Evolutionary conservation across 2,113 vertebrate species (phyloP), one percentile per base, ranked within the genome.

Genomic region (Cinclus cinclus): DNA sequence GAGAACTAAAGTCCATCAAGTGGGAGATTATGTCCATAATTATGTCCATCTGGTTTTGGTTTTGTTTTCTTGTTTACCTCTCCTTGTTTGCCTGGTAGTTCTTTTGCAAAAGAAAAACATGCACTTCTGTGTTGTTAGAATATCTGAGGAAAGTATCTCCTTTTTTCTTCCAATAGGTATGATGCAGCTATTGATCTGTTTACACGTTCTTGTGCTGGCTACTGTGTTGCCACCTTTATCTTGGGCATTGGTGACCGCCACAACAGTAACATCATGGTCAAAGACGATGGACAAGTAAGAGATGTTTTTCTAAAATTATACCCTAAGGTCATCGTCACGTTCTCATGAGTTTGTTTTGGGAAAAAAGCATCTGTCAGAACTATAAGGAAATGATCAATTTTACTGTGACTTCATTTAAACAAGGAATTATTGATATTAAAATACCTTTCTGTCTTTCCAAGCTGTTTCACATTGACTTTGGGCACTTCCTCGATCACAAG

Each of bases 261-360:
- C 98, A 99, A 99, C 93, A 99, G 99, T 96, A 99, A 99, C 98
- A 99, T 99, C 93, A 99, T 99, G 99, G 99, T 99, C 83, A 99
- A 99, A 97, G 99, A 99, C 70, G 99, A 99, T 81, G 99, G 99
- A 94, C 99, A 99, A 97, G 99, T 99, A 98, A 95, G 96, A 93
- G 35, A 33, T 1, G 2, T n/a, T 82, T 65, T 83, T 55, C 53
- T 85, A 23, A 75, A 70, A 77, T 67, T 15, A 13, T 47, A 56
- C n/a, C 13, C 10, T 47, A 46, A 64, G 53, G 25, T 78, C 27
- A 41, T 87, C 25, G 70, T 78, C 27, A 6, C 49, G 79, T 44
- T 24, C 18, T 27, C 70, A 18, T 8, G 58, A 91, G 52, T 81
- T 80, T 82, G 25, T 71, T 77, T 83, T 16, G 41, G 16, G 6